Percentiles rank a stretch among this genome's conserved stretches.
phyloP scores from a whole-genome alignment of 2,888 invertebrate species.

The Acrobasis suavella region DNA sequence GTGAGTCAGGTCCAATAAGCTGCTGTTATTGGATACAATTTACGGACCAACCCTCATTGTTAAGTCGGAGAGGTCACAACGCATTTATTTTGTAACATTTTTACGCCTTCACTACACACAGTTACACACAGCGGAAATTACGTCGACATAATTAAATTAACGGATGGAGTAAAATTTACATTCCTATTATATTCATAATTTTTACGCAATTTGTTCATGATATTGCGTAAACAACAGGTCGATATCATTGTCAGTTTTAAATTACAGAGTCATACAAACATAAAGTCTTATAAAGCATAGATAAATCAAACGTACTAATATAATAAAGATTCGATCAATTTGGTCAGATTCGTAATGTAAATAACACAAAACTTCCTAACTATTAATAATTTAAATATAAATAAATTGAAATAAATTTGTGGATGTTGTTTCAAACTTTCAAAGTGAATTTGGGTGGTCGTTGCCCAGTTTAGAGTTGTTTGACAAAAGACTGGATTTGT shows the following conservation, averaged over 20 bases:
- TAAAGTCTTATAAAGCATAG: no score
- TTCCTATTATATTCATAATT: background rate
- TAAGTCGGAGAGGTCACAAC: no score
- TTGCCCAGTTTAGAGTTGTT: conserved; percentile 33
- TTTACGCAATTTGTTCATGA: background rate
- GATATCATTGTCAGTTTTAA: background rate
- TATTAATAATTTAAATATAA: background rate
- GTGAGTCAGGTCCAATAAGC: no score
- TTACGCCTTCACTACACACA: background rate
- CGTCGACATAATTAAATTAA: conserved; percentile 6
- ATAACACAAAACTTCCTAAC: background rate
- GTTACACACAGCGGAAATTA: background rate
- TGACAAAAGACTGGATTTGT: conserved; percentile 46
- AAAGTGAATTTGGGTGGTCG: conserved; percentile 18
- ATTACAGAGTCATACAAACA: no score
- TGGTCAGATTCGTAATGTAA: background rate
- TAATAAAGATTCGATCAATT: background rate
- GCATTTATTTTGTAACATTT: background rate
- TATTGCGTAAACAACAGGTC: background rate
- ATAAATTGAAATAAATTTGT: no score
- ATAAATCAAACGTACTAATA: background rate
- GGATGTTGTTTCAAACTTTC: background rate
- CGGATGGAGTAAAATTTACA: background rate
- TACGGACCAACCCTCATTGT: no score
- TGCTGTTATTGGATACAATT: no score